Evolutionary conservation across 2,888 invertebrate genomes (phyloP).

Genomic region (Drosophila cracens): DNA sequence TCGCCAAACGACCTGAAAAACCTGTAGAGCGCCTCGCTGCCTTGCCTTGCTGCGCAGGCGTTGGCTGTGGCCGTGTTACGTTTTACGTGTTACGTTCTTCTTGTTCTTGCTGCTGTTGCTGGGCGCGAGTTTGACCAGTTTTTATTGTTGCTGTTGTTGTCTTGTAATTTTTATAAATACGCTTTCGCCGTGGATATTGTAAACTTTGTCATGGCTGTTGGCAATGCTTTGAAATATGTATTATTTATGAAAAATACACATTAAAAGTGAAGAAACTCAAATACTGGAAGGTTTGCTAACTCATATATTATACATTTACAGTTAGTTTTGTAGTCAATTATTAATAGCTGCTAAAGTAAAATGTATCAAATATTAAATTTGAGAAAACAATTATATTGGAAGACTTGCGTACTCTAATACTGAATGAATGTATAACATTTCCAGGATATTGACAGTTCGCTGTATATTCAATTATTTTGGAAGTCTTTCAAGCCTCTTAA

Average conservation of each 20-base stretch:
- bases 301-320: background rate
- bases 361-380: no score
- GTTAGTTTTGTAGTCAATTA: background rate
- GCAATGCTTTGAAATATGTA: background rate
- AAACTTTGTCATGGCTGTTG: constrained; percentile 12
- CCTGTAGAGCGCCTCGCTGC: constrained; percentile 68
- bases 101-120: constrained; percentile 44
- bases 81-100: constrained; percentile 22
- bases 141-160: constrained; percentile 21
- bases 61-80: constrained; percentile 39
- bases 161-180: constrained; percentile 39
- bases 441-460: background rate
- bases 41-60: constrained; percentile 58
- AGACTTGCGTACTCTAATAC: background rate
- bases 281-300: background rate
- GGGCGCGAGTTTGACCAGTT: constrained; percentile 72
- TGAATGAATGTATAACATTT: background rate
- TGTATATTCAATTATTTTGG: background rate
- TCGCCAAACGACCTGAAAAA: constrained; percentile 67
- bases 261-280: background rate
- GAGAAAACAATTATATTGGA: background rate
- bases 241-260: background rate
- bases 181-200: constrained; percentile 9
- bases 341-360: background rate
- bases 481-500: background rate